Conservation (phyloP, 2,888 invertebrate species). For the Nemotelus nigrinus region DNA sequence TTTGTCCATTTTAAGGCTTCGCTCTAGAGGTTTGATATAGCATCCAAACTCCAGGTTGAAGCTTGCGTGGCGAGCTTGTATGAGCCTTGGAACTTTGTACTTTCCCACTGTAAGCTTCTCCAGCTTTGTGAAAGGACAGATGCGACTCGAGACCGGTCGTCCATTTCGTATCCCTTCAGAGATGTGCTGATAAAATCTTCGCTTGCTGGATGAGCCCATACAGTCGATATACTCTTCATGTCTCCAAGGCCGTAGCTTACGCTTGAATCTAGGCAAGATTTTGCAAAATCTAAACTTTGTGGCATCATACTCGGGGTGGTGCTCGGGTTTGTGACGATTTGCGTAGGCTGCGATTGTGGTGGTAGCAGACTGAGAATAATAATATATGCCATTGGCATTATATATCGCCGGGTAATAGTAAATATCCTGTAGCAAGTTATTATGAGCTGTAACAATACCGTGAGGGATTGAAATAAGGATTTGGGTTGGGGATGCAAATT, state of each 20-base stretch:
- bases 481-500: not conserved
- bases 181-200: constrained; percentile 5
- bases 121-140: no score
- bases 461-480: not conserved
- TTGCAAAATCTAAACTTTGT: not conserved
- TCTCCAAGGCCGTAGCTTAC: not conserved
- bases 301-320: constrained; percentile 15
- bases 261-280: not conserved
- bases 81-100: no score
- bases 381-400: constrained; percentile 19
- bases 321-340: constrained; percentile 31
- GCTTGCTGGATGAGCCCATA: not conserved
- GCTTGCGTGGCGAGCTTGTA: no score
- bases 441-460: not conserved
- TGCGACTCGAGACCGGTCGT: no score
- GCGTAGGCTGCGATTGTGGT: constrained; percentile 38
- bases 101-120: no score
- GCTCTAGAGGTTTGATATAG: no score
- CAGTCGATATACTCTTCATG: not conserved
- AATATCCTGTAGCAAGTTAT: not conserved
- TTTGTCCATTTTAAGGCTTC: no score
- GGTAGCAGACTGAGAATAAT: constrained; percentile 32
- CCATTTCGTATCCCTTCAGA: constrained; percentile 13
- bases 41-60: no score
- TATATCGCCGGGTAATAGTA: not conserved